Evolutionary conservation across 2,888 invertebrate species (phyloP), one percentile per base, ranked within the genome.

Genomic region (Dusona sp.): DNA sequence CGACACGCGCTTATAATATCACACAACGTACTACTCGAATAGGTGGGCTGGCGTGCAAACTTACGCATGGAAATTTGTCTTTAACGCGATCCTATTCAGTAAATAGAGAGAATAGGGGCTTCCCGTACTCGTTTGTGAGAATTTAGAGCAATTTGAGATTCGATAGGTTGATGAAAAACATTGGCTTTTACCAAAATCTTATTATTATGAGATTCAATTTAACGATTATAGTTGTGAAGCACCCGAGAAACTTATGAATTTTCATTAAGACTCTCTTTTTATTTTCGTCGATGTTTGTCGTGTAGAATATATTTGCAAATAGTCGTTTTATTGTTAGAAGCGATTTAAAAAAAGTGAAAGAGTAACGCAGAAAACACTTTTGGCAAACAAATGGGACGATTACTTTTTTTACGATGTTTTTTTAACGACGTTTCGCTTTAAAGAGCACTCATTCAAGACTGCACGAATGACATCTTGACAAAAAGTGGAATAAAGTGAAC

Each of bases 401-500:
- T 29, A 61, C 57, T 25, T 51, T 79, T 48, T 70, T 48, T n/a
- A 19, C 22, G 36, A n/a, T 65, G 29, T 3, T 3, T 67, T 61
- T 79, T 70, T 79, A 16, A 45, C 16, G n/a, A 22, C 33, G 36
- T 42, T 42, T 79, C 57, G n/a, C 57, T 80, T 61, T 42, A 51
- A 80, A 72, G 72, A 72, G 64, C 22, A 64, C 48, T 64, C 64
- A 64, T 64, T 38, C 70, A 64, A 45, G n/a, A 42, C 79, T 65
- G 3, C 29, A 54, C 73, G 51, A 74, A 61, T 67, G 54, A 67
- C 72, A 80, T 54, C 19, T 48, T 16, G 36, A 74, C 19, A 65
- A 74, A 81, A 81, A 81, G 65, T 51, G 25, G 51, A 64, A 70
- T 42, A 57, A 57, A 68, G 33, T 22, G 79, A 64, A 72, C 48